Conservation (phyloP, 2,888 invertebrate species). For the Bursaphelenchus okinawaensis region DNA sequence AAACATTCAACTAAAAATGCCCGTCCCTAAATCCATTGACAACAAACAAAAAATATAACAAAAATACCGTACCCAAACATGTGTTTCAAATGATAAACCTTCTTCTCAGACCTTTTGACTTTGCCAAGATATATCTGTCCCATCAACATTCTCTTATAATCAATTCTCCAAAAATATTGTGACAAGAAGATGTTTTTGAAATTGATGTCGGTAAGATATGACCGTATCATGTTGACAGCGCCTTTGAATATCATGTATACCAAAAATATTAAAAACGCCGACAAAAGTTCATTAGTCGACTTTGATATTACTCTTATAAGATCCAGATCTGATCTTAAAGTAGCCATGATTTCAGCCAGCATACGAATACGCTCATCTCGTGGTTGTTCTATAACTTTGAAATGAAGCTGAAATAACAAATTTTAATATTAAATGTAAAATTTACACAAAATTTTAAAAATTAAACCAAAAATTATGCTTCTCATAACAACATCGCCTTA, state of each 20-base stretch:
- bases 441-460: background rate
- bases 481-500: constrained; percentile 5
- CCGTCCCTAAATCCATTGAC: no score
- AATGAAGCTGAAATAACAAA: constrained; percentile 44
- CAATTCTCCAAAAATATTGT: constrained; percentile 51
- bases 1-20: background rate
- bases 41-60: constrained; percentile 9
- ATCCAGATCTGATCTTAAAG: constrained; percentile 30
- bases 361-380: constrained; percentile 38
- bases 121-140: constrained; percentile 27
- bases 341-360: constrained; percentile 38
- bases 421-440: no score
- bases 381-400: constrained; percentile 40
- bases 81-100: constrained; percentile 31
- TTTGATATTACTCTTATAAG: constrained; percentile 30
- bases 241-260: constrained; percentile 47
- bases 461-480: constrained; percentile 1
- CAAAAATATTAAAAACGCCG: constrained; percentile 39
- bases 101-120: constrained; percentile 31
- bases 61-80: constrained; percentile 30
- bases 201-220: constrained; percentile 43
- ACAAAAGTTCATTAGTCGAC: constrained; percentile 28
- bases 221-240: constrained; percentile 37
- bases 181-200: constrained; percentile 47
- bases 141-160: constrained; percentile 28